A percentile compares a stretch with the other conserved stretches of the same genome.
Evolutionary conservation across 2,888 invertebrate genomes (phyloP).

Genomic region (Dioctria rufipes): DNA sequence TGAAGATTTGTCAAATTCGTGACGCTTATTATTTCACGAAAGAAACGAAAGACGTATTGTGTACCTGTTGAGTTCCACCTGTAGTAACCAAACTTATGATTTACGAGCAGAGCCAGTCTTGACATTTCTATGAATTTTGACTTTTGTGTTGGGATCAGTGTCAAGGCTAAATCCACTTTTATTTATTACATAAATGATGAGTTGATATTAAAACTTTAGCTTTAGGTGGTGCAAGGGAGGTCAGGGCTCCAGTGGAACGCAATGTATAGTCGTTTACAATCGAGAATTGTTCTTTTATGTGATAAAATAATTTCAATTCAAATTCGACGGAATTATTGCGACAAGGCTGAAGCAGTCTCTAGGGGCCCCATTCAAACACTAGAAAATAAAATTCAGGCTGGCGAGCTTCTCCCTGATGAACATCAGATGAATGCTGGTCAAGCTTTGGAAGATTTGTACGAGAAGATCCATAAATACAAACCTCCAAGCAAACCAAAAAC

Average conservation of each 20-base stretch:
- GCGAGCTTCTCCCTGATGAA: constrained; percentile 78
- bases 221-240: constrained; percentile 2
- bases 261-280: constrained; percentile 6
- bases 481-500: constrained; percentile 67
- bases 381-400: constrained; percentile 75
- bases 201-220: constrained; percentile 18
- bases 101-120: not conserved
- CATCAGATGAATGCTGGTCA: constrained; percentile 82
- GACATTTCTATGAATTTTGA: not conserved
- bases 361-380: constrained; percentile 74
- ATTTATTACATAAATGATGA: constrained; percentile 36
- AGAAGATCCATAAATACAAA: constrained; percentile 76
- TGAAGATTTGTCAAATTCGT: no score
- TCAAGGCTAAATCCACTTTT: not conserved
- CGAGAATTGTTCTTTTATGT: constrained; percentile 24
- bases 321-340: not conserved
- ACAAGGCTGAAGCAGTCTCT: not conserved
- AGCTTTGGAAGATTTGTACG: constrained; percentile 80
- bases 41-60: no score
- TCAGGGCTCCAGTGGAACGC: constrained; percentile 24
- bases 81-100: no score
- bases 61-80: no score
- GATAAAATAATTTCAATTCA: not conserved
- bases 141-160: constrained; percentile 6
- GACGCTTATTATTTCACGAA: no score